A percentile compares a stretch with the other conserved stretches of the same genome.
phyloP scores from a whole-genome alignment of 2,888 invertebrate genomes.

The Drosophila setosimentum region DNA sequence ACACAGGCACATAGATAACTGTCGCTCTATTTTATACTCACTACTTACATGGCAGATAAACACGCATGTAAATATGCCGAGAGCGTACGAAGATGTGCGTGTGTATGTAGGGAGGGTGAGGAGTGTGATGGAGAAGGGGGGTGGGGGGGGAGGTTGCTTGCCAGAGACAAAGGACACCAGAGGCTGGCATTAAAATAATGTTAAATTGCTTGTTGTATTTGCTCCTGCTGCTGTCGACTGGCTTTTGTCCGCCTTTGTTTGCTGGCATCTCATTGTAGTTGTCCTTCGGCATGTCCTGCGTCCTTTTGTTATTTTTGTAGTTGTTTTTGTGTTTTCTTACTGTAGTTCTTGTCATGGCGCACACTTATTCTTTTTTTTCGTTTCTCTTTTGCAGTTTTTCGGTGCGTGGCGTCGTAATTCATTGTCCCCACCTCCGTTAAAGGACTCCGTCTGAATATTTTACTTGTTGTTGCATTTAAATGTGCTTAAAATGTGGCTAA shows the following conservation, averaged over 20 bases:
- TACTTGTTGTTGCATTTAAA: slow-evolving; percentile 66
- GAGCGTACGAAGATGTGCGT: neutral
- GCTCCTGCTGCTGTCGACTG: slow-evolving; percentile 39
- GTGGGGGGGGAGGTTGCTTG: neutral
- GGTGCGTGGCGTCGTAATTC: slow-evolving; percentile 67
- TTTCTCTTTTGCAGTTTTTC: slow-evolving; percentile 40
- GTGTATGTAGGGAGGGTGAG: neutral
- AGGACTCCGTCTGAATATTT: slow-evolving; percentile 44
- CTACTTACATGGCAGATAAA: slow-evolving; percentile 72
- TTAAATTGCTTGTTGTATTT: slow-evolving; percentile 72
- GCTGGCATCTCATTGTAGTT: slow-evolving; percentile 61
- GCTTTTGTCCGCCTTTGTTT: slow-evolving; percentile 52
- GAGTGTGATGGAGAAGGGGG: neutral
- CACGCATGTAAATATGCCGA: slow-evolving; percentile 66
- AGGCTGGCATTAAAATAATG: slow-evolving; percentile 70
- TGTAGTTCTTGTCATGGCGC: slow-evolving; percentile 42
- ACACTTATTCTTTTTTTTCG: slow-evolving; percentile 24
- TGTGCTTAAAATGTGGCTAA: slow-evolving; percentile 72
- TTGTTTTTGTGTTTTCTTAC: neutral
- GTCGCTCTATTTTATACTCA: slow-evolving; percentile 73
- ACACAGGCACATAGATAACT: slow-evolving; percentile 65
- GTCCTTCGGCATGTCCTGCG: slow-evolving; percentile 63
- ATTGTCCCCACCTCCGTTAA: slow-evolving; percentile 49
- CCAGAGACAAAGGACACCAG: slow-evolving; percentile 59
- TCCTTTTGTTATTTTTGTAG: slow-evolving; percentile 18